Evolutionary conservation across 2,888 invertebrate species (phyloP).

Genomic region (Meteorus cinctellus): DNA sequence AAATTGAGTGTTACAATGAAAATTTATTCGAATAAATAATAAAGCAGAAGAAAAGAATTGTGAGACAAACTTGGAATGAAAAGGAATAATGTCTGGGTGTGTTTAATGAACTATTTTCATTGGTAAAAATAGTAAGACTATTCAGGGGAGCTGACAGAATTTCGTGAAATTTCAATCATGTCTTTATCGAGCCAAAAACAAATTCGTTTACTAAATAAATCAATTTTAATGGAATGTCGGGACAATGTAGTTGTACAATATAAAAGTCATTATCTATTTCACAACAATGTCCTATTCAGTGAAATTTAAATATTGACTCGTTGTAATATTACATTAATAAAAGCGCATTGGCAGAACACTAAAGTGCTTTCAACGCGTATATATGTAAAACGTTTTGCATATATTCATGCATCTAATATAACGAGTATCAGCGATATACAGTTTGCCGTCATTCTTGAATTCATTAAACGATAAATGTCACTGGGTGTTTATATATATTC

Average conservation of each 20-base stretch:
- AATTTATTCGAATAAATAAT: background rate
- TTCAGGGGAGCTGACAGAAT: background rate
- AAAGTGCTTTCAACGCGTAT: slow-evolving; percentile 70
- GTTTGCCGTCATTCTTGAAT: slow-evolving; percentile 63
- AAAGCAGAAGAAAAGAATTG: background rate
- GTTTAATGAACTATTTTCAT: background rate
- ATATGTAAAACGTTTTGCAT: slow-evolving; percentile 52
- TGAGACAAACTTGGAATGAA: background rate
- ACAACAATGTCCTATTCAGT: background rate
- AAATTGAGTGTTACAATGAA: slow-evolving; percentile 7
- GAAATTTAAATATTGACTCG: slow-evolving; percentile 18
- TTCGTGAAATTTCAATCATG: background rate
- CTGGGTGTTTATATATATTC: slow-evolving; percentile 51
- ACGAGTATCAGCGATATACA: slow-evolving; percentile 59
- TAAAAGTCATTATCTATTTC: slow-evolving; percentile 1
- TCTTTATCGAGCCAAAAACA: background rate
- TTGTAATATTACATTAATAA: slow-evolving; percentile 65
- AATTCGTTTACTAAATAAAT: background rate
- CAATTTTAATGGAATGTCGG: background rate
- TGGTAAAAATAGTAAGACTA: background rate
- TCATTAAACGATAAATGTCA: slow-evolving; percentile 66
- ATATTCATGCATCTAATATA: slow-evolving; percentile 67
- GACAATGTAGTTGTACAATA: background rate
- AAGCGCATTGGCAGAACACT: slow-evolving; percentile 69
- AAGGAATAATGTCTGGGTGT: background rate